Base-by-base conservation (phyloP, 2,888 invertebrate species). In the Hydraecia micacea region DNA sequence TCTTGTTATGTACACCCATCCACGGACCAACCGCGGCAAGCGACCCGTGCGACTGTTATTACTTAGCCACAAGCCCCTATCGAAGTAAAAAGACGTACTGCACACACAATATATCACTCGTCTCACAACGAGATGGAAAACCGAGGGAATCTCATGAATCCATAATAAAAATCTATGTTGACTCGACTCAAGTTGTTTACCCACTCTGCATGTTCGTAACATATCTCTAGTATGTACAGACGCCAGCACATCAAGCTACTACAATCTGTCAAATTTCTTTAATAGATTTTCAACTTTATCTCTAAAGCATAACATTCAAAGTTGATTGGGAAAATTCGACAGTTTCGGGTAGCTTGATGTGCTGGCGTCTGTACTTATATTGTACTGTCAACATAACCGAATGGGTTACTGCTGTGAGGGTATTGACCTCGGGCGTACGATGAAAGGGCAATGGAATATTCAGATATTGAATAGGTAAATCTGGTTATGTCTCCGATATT, bases 121-220 rank as follows among this genome's bases (percentile, higher is more conserved):
- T 5, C 42, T 62, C 67, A 62, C 36, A 77, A 83, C 77, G 67
- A 52, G 32, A 76, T 67, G 52, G 76, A 52, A 67, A 55, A 36
- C 49, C 28, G 36, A 62, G 2, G 2, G 79, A 77, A 77, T 67
- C 77, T 80, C 83, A 62, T 55, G 83, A 83, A 82, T 82, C 42
- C 67, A 82, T 82, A 80, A 80, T 67, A 82, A 67, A 79, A 55
- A 67, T 67, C 67, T 39, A 42, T 60, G 67, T 75, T 80, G 60
- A 55, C 80, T 60, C 28, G 60, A 55, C 80, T 60, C n/a, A 68
- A 83, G 28, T 68, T 83, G 80, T 83, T 80, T 83, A 82, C 52
- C 36, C 28, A 25, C 52, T 62, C 39, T 28, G 36, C 60, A 42
- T 67, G 18, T 66, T 75, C n/a, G 58, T 4, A 81, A 65, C 55